Base-by-base conservation (phyloP, 1,140 invertebrate species). In the Grapholita molesta region DNA sequence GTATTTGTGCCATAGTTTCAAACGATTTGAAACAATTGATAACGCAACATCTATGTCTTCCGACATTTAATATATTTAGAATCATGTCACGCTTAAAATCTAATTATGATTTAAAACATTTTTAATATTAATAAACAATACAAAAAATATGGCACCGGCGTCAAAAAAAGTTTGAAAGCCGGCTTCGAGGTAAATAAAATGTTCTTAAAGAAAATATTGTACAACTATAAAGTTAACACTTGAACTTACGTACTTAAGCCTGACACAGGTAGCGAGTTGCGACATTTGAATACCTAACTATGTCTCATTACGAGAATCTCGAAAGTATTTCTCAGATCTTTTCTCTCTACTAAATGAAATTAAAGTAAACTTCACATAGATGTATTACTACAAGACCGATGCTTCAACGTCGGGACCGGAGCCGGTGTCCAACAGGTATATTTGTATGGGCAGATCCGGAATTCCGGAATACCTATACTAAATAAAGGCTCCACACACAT, bases 41-140 rank as follows among this genome's bases (percentile, higher is more conserved):
- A 57, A 57, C 9, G 53, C 24, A 57, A 57, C 53, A 25, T 57
- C 53, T 25, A 57, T 11, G 23, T 25, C 53, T 25, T 57, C 24
- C 5, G 23, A 25, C 53, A 57, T 61, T 61, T 12, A 61, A 61
- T 48, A 48, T 48, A 48, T 61, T 61, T 61, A 61, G 55, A 61
- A 61, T 61, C 25, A 61, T 28, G 55, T 61, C 25, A 61, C 55
- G 55, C 55, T 28, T 61, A 28, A 61, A 18, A 32, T 61, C 28
- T 61, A 61, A 61, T 28, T 61, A 61, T 30, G 55, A 28, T 18
- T 28, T 28, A 28, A 28, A 61, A 61, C 24, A 9, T 61, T 61
- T 61, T 28, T 28, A 61, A 61, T 61, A 61, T 28, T 61, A 61
- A 61, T n/a, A 61, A 61, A 61, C 55, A 61, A 61, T 61, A 25